These are phyloP conservation scores for Tetramorium simillimum DNA, from an alignment of 1,140 invertebrate species.

Conservation along the genomic window DNA sequence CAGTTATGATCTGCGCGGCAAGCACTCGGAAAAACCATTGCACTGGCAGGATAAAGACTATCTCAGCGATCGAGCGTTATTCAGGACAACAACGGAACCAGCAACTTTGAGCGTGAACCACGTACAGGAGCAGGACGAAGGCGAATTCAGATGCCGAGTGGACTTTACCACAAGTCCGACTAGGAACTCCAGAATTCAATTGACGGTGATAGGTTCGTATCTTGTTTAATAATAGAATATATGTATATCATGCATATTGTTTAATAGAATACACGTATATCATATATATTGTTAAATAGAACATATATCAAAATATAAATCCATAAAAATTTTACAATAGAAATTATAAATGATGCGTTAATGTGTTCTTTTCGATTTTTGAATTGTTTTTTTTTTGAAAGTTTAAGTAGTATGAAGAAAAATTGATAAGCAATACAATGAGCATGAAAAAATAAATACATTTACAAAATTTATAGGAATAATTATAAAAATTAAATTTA, in stretches of 20 bases:
- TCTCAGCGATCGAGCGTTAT: constrained; percentile 86
- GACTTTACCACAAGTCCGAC: constrained; percentile 94
- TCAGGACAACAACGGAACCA: constrained; percentile 86
- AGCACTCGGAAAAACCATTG: constrained; percentile 85
- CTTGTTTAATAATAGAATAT: background rate
- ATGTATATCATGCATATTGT: background rate
- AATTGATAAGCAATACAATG: background rate
- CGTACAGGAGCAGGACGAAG: constrained; percentile 89
- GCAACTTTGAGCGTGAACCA: constrained; percentile 88
- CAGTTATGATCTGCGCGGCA: constrained; percentile 88
- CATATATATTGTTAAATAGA: background rate
- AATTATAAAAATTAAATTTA: background rate
- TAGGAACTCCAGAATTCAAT: constrained; percentile 91
- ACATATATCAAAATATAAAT: background rate
- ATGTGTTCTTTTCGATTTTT: background rate
- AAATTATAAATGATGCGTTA: background rate
- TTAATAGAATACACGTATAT: background rate
- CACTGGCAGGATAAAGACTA: constrained; percentile 88
- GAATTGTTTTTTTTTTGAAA: background rate
- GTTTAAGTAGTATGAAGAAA: background rate
- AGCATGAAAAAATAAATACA: background rate
- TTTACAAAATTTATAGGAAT: background rate
- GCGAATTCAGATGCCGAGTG: constrained; percentile 91
- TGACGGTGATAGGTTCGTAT: constrained; percentile 93
- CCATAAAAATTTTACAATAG: background rate